Conservation (phyloP, 2,888 invertebrate genomes). For the Ischnus inquisitorius region DNA sequence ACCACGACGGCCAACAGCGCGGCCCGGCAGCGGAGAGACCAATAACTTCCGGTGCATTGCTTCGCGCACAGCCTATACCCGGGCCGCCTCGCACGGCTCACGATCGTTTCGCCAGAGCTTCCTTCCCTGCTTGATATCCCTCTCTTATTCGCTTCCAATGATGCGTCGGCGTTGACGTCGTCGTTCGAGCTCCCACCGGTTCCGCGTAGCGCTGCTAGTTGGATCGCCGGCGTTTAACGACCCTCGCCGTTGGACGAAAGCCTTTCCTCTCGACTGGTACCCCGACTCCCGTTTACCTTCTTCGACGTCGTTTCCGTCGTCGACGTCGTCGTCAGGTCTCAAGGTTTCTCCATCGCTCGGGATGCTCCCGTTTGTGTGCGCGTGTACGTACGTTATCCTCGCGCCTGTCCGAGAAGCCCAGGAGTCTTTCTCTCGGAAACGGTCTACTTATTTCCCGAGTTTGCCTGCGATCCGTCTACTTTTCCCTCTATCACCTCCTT, state of each 20-base stretch:
- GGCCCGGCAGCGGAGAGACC: conserved; percentile 34
- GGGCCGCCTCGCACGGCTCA: not conserved
- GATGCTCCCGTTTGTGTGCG: conserved; percentile 13
- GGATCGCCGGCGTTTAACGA: conserved; percentile 46
- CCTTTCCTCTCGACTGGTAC: conserved; percentile 8
- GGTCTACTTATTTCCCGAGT: conserved; percentile 58
- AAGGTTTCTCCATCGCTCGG: conserved; percentile 13
- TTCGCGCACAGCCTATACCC: conserved; percentile 35
- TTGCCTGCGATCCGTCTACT: conserved; percentile 4
- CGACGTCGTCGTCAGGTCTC: conserved; percentile 31
- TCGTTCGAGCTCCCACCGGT: conserved; percentile 24
- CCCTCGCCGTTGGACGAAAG: conserved; percentile 11
- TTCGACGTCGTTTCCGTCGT: conserved; percentile 48
- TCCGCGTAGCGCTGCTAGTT: not conserved
- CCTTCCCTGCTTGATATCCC: conserved; percentile 10
- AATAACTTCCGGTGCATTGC: conserved; percentile 56
- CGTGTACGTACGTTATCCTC: conserved; percentile 11
- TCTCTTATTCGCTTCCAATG: conserved; percentile 28
- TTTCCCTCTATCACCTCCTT: conserved; percentile 41
- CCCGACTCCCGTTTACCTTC: conserved; percentile 46
- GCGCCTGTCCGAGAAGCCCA: conserved; percentile 43
- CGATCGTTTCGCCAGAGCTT: conserved; percentile 27
- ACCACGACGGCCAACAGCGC: conserved; percentile 16
- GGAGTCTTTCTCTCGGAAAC: conserved; percentile 44
- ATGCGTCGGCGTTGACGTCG: conserved; percentile 50